Evolutionary conservation across 1,140 invertebrate species (phyloP).

Genomic region (Bactericera cockerelli): DNA sequence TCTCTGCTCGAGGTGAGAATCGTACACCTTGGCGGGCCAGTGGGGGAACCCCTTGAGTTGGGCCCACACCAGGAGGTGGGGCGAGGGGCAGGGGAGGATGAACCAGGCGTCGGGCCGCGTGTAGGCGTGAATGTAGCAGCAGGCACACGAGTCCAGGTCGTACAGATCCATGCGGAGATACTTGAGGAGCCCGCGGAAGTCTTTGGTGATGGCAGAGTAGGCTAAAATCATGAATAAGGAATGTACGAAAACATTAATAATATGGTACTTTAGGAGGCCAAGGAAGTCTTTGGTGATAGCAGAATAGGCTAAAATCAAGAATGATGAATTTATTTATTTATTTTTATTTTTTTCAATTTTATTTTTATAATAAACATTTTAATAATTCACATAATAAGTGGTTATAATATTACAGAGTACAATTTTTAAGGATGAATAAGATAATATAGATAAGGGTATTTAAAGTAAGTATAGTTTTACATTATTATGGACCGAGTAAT

Average conservation of each 20-base stretch:
- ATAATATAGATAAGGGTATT: too few species aligned
- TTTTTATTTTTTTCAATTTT: too few species aligned
- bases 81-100: not conserved
- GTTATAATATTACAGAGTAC: too few species aligned
- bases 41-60: slow-evolving; percentile 12
- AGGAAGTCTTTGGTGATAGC: not conserved
- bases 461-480: too few species aligned
- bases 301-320: not conserved
- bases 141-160: not conserved
- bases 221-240: not conserved
- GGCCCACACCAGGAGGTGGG: slow-evolving; percentile 12
- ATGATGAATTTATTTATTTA: too few species aligned
- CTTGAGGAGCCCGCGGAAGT: not conserved
- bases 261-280: too few species aligned
- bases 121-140: not conserved
- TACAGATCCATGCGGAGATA: slow-evolving; percentile 2
- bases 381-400: too few species aligned
- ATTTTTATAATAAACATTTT: too few species aligned
- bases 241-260: too few species aligned
- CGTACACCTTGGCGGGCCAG: slow-evolving; percentile 12
- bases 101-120: slow-evolving; percentile 1
- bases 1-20: slow-evolving; percentile 7
- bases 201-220: not conserved
- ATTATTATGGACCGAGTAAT: too few species aligned
- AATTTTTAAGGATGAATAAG: too few species aligned